Evolutionary conservation across 1,140 invertebrate genomes (phyloP), one percentile per base, ranked within the genome.

Genomic region (Euwallacea fornicatus): DNA sequence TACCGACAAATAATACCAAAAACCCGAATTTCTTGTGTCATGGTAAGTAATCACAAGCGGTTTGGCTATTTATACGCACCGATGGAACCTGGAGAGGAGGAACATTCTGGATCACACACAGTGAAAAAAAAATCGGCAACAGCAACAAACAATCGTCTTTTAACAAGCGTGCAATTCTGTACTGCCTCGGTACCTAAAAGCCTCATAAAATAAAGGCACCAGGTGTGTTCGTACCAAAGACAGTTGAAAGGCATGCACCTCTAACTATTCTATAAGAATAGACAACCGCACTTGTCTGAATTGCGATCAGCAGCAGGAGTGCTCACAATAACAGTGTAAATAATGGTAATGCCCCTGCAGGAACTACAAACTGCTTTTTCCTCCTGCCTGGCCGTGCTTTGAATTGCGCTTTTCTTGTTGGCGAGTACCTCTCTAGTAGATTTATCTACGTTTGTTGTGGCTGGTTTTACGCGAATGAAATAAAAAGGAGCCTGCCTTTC

Each of bases 281-380:
- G 60, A 63, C 44, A 46, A 63, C 42, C 46, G 41, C 60, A 21
- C 11, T 63, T 63, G 60, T 63, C 44, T 47, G 60, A 63, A 63
- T 63, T 47, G 60, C 60, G 43, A 63, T 63, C 60, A 47, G 43
- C 42, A 63, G 60, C 60, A 46, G 60, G 13, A 47, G 60, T 63
- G 42, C 16, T 15, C 60, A 63, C 60, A 63, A 63, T 63, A 63
- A 63, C 60, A 63, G 60, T 63, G 60, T 63, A 63, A 63, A 63
- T 63, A 63, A 50, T 50, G 46, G 13, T 50, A 50, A 63, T 63
- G 42, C 60, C 60, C 60, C 60, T 63, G 60, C 44, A 63, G 60
- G 60, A 63, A 63, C 44, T 63, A 63, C 60, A 63, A 63, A 63
- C 60, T 63, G 43, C 60, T 63, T 63, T 63, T 63, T 63, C 42